These are phyloP conservation scores for Abrostola tripartita DNA, from an alignment of 2,888 invertebrate species.

Conservation along the genomic window DNA sequence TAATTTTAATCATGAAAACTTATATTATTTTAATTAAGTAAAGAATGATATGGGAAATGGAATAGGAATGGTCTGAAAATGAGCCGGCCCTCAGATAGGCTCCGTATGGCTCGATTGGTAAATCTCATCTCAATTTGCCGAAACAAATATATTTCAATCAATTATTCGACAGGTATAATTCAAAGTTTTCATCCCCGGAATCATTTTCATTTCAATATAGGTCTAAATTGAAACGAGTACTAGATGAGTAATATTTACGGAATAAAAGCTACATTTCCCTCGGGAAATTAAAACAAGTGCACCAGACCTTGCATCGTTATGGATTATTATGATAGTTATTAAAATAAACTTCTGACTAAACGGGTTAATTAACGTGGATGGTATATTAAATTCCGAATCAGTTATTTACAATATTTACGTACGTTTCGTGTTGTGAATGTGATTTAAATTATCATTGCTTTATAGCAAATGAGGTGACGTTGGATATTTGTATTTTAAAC, in stretches of 20 bases:
- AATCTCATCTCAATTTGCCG: background rate
- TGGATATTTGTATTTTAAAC: too few species aligned
- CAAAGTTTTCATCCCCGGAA: background rate
- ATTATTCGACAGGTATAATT: background rate
- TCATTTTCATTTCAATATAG: background rate
- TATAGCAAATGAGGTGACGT: too few species aligned
- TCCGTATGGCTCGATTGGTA: background rate
- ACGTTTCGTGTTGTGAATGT: too few species aligned
- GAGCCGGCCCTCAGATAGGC: too few species aligned
- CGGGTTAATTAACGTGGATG: too few species aligned
- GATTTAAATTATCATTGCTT: too few species aligned
- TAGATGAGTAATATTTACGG: background rate
- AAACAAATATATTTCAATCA: constrained; percentile 7
- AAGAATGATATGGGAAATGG: too few species aligned
- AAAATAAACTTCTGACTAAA: background rate
- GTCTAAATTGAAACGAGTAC: constrained; percentile 10
- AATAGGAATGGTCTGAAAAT: too few species aligned
- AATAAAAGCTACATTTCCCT: constrained; percentile 13
- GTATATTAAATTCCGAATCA: too few species aligned
- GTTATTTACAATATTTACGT: too few species aligned
- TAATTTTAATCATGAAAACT: too few species aligned
- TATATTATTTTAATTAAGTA: too few species aligned
- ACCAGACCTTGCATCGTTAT: background rate
- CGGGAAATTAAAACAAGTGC: constrained; percentile 28
- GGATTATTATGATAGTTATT: background rate